Base-by-base conservation (phyloP, 2,888 invertebrate species). In the Polydrusus cervinus region DNA sequence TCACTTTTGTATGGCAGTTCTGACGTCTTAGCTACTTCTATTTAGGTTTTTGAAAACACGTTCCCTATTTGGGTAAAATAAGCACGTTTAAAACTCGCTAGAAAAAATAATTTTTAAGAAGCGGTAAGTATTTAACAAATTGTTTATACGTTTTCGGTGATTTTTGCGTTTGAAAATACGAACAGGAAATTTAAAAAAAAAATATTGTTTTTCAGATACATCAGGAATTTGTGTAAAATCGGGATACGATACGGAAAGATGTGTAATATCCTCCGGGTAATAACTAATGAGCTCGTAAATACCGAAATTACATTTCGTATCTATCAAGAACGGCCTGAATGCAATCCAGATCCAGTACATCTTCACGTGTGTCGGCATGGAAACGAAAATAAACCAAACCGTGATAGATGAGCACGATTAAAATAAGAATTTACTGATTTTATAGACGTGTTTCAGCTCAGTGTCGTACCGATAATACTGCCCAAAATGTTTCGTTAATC, bases 381-480 rank as follows among this genome's bases (percentile, higher is more conserved):
- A 53, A 75, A 76, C 76, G 76, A 76, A 76, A 76, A 76, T 76
- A 76, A 76, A 73, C 76, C 76, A 73, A 76, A 51, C 72, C 45
- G 72, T 76, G 76, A 76, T 76, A 76, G 69, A 76, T 76, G 76
- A 73, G 45, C 14, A 62, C 76, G 76, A 76, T 76, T 76, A 76
- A 76, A 76, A 74, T 76, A 76, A 76, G 74, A 76, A 74, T 70
- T 76, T 76, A 70, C 65, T 64, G 45, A 72, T 75, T 75, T 75
- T 73, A 73, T 57, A 55, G 65, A 11, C 34, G 57, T 43, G 43
- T 55, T 74, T 65, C 14, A 34, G 18, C n/a, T 2, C 67, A 75
- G 64, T 66, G 65, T 43, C 14, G 69, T 60, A n/a, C 25, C 43
- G 20, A 64, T 18, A 25, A 1, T n/a, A 30, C 9, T 3, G 34